Base-by-base conservation (phyloP, 2,797 vertebrate species). In the Danio choprae region DNA sequence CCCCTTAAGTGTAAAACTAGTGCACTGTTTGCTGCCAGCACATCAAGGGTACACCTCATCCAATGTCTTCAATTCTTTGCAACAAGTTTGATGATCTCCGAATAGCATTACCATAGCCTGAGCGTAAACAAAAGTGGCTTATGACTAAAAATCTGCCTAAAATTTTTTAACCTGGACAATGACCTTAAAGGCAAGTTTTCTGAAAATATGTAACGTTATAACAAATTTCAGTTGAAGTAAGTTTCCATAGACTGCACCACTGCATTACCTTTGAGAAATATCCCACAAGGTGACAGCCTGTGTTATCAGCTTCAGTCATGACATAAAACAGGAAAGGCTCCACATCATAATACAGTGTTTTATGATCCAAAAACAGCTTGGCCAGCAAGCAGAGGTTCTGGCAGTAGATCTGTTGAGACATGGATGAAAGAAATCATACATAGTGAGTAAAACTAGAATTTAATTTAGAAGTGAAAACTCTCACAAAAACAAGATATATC, bases 271-370 rank as follows among this genome's bases (percentile, higher is more conserved):
- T 99, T 64, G 98, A 99, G 89, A 99, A 99, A 90, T 99, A 99
- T 0, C 98, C 98, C 82, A 99, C 97, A 72, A 99, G 94, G 87
- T 99, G 98, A 88, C 97, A 99, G 89, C 98, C 98, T 0, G 97
- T 99, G 93, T 97, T 99, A 93, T 99, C 98, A 0, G 96, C 97
- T 88, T 99, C 97, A 0, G 98, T 99, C 98, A 99, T 99, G 86
- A 99, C 97, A 4, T 99, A 99, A 91, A 99, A 99, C 7, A 99
- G 95, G 87, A 99, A 99, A 6, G 98, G 98, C 41, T 99, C 98
- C 69, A 99, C 98, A 0, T 99, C 98, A 0, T 99, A 99, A 74
- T 99, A 99, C 40, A 99, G 92, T 0, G 98, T 99, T 93, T 99
- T 99, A 86, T 99, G 98, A 92, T 99, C 98, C 92, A 99, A 91